Conservation (phyloP, 2,888 invertebrate genomes). For the Erynnis tages region DNA sequence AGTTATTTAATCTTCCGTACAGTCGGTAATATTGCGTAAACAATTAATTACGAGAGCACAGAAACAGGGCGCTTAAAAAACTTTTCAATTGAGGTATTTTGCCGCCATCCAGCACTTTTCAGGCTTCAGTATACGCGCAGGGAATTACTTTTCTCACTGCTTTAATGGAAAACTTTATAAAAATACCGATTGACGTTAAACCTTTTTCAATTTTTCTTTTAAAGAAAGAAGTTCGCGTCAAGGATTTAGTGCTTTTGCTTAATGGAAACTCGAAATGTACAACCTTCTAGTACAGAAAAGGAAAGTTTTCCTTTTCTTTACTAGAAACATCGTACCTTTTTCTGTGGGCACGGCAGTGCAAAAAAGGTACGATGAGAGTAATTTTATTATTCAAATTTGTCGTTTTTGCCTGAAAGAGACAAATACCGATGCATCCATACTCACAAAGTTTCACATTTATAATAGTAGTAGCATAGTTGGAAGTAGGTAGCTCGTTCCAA, state of each 20-base stretch:
- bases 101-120: conserved; percentile 27
- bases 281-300: too few relatives aligned
- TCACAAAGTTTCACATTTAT: too few relatives aligned
- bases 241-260: not conserved
- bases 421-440: too few relatives aligned
- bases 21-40: not conserved
- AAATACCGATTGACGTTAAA: conserved; percentile 36
- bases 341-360: too few relatives aligned
- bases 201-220: conserved; percentile 30
- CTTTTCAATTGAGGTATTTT: conserved; percentile 16
- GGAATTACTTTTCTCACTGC: conserved; percentile 38
- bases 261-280: too few relatives aligned
- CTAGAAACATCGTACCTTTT: too few relatives aligned
- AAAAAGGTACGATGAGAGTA: too few relatives aligned
- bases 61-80: conserved; percentile 13
- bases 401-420: too few relatives aligned
- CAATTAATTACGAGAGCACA: conserved; percentile 20
- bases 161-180: conserved; percentile 44
- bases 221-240: not conserved
- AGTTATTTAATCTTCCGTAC: conserved; percentile 12
- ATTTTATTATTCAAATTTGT: too few relatives aligned
- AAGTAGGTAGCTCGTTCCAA: too few relatives aligned
- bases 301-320: too few relatives aligned
- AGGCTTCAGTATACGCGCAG: conserved; percentile 31
- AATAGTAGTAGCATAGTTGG: too few relatives aligned